Base-by-base conservation (phyloP, 2,797 vertebrate genomes). In the Psittacula echo region DNA sequence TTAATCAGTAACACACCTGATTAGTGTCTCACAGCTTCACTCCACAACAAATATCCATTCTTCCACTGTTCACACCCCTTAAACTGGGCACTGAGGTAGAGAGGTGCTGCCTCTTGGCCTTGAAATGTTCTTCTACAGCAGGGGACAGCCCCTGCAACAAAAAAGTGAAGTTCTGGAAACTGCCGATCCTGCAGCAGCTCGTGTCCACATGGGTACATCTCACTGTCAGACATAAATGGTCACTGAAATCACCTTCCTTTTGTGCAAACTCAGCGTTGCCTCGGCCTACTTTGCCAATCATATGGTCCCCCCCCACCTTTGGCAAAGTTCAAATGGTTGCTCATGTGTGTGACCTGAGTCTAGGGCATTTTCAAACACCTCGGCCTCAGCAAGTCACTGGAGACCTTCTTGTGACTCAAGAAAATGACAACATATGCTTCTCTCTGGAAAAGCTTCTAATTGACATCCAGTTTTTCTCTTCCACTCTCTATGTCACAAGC, bases 1-100 rank as follows among this genome's bases (percentile, higher is more conserved):
- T 96, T 96, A 96, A 97, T 96, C 94, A 96, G 95, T 95, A 96
- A 95, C 95, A 90, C 96, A 97, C 93, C 97, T 95, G 93, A 94
- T 92, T 30, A 92, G 90, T 3, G 81, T 60, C 95, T 94, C 81
- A 14, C 83, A 75, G 34, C 94, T 90, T 60, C 44, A 18, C 66
- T 50, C 64, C 32, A 10, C 67, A 64, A 23, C 78, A 87, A 85
- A 95, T 79, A 80, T 88, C 74, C 58, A 56, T 92, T 76, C 92
- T 87, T 74, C n/a, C 88, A 10, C 78, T 7, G 42, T 8, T 48
- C 34, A 5, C 88, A n/a, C 78, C 88, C 82, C 92, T 42, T 11
- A 3, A 42, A 23, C 72, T 15, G 11, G 3, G 56, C 1, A 5
- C 50, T 32, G 45, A 24, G 84, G 42, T 37, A 5, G 66, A 8